These are phyloP conservation scores for Pipistrellus pipistrellus DNA, from an alignment of 2,797 vertebrate genomes.

Conservation along the genomic window DNA sequence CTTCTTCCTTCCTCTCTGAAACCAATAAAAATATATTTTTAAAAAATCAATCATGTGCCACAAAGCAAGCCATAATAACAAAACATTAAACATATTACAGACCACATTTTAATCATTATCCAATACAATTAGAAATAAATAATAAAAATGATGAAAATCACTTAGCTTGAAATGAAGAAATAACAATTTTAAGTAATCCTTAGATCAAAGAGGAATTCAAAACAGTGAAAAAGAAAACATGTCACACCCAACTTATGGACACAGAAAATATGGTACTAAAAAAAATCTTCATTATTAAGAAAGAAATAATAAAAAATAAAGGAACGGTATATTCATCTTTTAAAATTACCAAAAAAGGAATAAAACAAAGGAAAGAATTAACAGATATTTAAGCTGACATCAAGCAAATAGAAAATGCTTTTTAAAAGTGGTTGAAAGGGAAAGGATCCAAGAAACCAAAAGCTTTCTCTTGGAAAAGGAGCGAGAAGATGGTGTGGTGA, in stretches of 20 bases:
- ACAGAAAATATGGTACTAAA: background rate
- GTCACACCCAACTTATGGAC: background rate
- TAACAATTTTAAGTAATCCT: conserved; percentile 1
- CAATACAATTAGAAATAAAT: background rate
- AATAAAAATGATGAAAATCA: background rate
- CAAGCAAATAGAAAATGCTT: background rate
- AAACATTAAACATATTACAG: conserved; percentile 10
- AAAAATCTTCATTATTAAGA: background rate
- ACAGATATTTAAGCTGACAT: background rate
- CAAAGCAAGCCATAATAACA: background rate
- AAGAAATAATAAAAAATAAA: background rate
- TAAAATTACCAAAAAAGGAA: background rate
- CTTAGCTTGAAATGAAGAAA: conserved; percentile 20
- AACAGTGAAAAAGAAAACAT: background rate
- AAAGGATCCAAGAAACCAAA: background rate
- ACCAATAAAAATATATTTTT: no score
- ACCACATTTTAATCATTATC: background rate
- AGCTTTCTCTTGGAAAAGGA: background rate
- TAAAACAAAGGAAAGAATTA: background rate
- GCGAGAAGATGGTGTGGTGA: background rate
- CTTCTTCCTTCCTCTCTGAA: background rate
- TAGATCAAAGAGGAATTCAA: conserved; percentile 10
- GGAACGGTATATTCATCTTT: background rate
- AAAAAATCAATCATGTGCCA: background rate
- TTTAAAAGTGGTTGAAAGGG: background rate